Conservation (phyloP, 2,113 vertebrate species). For the Octodon degus region DNA sequence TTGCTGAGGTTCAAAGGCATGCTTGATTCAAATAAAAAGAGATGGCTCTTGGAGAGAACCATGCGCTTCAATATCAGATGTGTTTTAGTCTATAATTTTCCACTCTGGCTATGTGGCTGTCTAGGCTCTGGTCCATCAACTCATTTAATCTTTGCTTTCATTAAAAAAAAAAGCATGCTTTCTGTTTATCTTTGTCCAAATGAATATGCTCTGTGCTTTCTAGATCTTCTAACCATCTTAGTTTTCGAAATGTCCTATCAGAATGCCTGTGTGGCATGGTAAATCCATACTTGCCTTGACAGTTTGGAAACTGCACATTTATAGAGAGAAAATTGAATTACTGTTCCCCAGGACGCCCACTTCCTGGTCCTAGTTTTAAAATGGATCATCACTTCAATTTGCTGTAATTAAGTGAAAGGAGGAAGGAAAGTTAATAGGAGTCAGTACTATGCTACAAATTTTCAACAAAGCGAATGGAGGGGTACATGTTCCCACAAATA, state of each 20-base stretch:
- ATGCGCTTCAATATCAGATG: conserved; percentile 58
- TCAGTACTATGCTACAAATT: not conserved
- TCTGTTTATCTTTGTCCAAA: conserved; percentile 64
- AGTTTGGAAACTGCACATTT: not conserved
- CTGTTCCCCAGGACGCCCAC: conserved; percentile 24
- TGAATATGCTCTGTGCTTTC: conserved; percentile 39
- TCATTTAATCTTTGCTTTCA: not conserved
- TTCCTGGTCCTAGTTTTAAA: conserved; percentile 36
- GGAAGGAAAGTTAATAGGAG: not conserved
- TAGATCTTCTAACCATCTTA: conserved; percentile 8
- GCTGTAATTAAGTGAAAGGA: not conserved
- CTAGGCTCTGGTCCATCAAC: conserved; percentile 36
- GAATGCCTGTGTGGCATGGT: not conserved
- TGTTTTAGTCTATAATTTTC: conserved; percentile 52
- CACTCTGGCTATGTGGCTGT: not conserved
- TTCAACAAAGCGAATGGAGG: not conserved
- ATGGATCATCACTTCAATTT: not conserved
- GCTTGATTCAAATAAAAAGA: conserved; percentile 62
- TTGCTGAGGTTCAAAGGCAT: conserved; percentile 61
- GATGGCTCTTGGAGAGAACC: conserved; percentile 44
- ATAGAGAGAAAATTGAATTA: conserved; percentile 45
- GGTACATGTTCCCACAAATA: not conserved
- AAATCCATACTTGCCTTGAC: not conserved
- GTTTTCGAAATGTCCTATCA: conserved; percentile 20
- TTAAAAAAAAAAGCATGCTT: not conserved